phyloP scores from a whole-genome alignment of 1,140 invertebrate genomes.

The Zeugodacus cucurbitae region DNA sequence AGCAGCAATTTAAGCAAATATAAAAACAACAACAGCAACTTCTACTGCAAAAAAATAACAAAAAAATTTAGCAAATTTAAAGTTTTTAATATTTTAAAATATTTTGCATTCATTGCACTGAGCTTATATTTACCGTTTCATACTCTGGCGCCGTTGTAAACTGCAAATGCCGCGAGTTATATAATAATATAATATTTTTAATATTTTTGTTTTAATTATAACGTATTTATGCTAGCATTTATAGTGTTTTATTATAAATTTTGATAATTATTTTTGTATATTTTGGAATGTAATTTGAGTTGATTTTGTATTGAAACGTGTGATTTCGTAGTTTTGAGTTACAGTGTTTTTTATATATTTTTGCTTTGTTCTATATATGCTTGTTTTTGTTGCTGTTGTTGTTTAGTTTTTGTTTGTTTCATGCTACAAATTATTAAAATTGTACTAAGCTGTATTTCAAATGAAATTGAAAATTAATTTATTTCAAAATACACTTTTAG shows the following conservation, averaged over 20 bases:
- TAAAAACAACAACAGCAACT: slow-evolving; percentile 30
- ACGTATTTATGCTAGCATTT: not conserved
- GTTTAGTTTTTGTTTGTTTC: not conserved
- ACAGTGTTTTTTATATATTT: not conserved
- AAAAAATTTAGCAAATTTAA: not conserved
- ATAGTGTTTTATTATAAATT: not conserved
- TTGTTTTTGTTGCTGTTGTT: not conserved
- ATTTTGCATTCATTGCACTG: no score
- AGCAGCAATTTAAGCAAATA: not conserved
- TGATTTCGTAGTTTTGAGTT: not conserved
- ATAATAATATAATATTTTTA: not conserved
- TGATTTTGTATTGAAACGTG: not conserved
- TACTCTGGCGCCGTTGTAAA: slow-evolving; percentile 65
- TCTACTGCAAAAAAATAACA: not conserved
- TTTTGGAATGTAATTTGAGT: not conserved
- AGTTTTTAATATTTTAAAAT: not conserved
- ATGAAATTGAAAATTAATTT: no score
- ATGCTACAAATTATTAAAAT: not conserved
- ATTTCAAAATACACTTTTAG: no score
- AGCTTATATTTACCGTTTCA: slow-evolving; percentile 65
- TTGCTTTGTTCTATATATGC: not conserved
- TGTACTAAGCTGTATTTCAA: not conserved
- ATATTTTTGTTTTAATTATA: not conserved
- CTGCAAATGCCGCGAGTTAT: slow-evolving; percentile 45
- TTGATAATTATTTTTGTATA: not conserved